Conservation (phyloP, 2,113 vertebrate species). For the Lagopus leucura region DNA sequence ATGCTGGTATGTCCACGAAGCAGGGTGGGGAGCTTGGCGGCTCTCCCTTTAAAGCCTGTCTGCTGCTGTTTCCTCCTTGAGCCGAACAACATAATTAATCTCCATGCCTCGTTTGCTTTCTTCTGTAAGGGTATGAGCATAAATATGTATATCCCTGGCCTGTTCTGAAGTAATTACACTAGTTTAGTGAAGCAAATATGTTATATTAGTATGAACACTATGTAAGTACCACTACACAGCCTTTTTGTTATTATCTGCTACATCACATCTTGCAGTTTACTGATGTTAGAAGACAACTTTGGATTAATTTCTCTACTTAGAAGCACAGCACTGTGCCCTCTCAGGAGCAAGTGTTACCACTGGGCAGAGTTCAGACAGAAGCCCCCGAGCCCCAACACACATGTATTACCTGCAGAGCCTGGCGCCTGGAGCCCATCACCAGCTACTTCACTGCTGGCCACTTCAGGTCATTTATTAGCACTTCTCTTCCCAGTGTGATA, state of each 20-base stretch:
- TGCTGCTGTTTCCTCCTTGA: background rate
- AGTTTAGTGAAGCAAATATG: slow-evolving; percentile 6
- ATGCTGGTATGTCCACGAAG: background rate
- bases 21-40: background rate
- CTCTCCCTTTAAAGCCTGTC: background rate
- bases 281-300: background rate
- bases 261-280: slow-evolving; percentile 19
- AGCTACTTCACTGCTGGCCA: background rate
- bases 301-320: background rate
- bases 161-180: slow-evolving; percentile 20
- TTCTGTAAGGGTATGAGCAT: slow-evolving; percentile 20
- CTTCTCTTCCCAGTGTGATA: slow-evolving; percentile 32
- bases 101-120: background rate
- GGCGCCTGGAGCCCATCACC: fast-evolving
- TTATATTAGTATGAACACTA: background rate
- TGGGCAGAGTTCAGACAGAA: slow-evolving; percentile 23
- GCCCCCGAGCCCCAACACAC: background rate
- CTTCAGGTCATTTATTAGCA: slow-evolving; percentile 40
- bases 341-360: background rate
- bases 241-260: background rate
- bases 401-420: background rate
- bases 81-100: slow-evolving; percentile 6
- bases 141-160: background rate
- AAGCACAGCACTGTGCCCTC: background rate
- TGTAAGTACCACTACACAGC: background rate